Percentiles rank a stretch among this genome's conserved stretches.
phyloP scores from a whole-genome alignment of 2,113 vertebrate genomes.

The Bettongia penicillata region DNA sequence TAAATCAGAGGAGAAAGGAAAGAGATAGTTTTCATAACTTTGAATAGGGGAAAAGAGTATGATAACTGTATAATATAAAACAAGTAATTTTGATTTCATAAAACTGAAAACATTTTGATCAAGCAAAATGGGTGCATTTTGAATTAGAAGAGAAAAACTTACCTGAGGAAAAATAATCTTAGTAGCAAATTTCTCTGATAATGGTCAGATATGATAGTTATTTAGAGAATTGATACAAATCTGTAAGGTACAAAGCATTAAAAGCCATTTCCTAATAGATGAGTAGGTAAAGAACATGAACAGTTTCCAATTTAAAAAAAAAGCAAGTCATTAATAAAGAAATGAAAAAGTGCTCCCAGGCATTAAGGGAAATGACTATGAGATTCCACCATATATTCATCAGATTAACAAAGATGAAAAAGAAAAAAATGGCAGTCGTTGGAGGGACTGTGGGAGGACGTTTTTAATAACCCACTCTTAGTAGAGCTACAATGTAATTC shows the following conservation, averaged over 20 bases:
- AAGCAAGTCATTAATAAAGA: background rate
- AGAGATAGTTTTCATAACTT: background rate
- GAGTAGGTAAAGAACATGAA: background rate
- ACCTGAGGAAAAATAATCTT: background rate
- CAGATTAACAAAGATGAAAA: no score
- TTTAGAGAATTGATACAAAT: background rate
- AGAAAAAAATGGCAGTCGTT: background rate
- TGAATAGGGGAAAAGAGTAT: background rate
- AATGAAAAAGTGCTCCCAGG: background rate
- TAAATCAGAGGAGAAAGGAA: background rate
- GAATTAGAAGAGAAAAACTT: background rate
- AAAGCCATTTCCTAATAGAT: background rate
- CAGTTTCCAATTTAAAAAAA: background rate
- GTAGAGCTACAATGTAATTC: background rate
- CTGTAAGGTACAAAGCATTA: background rate
- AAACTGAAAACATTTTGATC: background rate
- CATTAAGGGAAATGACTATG: background rate
- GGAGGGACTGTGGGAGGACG: background rate
- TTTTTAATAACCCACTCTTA: background rate
- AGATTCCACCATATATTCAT: background rate
- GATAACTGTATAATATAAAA: background rate
- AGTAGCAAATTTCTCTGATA: background rate
- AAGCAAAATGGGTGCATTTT: background rate
- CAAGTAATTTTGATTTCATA: background rate
- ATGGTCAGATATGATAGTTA: background rate